Conservation (phyloP, 2,888 invertebrate genomes). For the Trachelus stipa region DNA sequence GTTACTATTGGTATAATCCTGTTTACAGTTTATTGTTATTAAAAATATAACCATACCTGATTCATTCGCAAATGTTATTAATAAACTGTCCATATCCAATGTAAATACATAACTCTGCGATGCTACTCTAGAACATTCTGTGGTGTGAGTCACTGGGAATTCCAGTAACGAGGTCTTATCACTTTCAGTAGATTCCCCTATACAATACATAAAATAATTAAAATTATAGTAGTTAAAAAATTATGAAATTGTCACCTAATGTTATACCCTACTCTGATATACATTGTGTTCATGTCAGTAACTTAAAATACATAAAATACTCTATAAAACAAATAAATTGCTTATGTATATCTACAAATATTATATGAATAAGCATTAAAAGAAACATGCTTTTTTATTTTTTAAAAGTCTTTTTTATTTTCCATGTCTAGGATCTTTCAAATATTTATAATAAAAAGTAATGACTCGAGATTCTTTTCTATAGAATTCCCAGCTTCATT, state of each 20-base stretch:
- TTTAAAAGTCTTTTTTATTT: neutral
- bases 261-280: neutral
- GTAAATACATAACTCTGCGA: constrained; percentile 78
- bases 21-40: constrained; percentile 2
- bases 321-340: neutral
- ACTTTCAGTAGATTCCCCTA: constrained; percentile 48
- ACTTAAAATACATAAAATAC: neutral
- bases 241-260: neutral
- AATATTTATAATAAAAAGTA: neutral
- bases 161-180: constrained; percentile 70
- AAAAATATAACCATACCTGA: constrained; percentile 61
- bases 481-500: neutral
- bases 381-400: neutral
- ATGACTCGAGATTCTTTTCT: neutral
- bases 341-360: neutral
- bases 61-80: constrained; percentile 77
- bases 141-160: constrained; percentile 77
- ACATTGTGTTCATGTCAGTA: neutral
- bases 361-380: neutral
- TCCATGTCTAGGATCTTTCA: neutral
- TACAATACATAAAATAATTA: neutral
- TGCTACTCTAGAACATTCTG: constrained; percentile 80
- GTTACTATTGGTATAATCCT: constrained; percentile 8
- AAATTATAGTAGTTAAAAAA: neutral
- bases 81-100: constrained; percentile 78